Evolutionary conservation across 2,113 vertebrate genomes (phyloP).

Genomic region (Lipotes vexillifer): DNA sequence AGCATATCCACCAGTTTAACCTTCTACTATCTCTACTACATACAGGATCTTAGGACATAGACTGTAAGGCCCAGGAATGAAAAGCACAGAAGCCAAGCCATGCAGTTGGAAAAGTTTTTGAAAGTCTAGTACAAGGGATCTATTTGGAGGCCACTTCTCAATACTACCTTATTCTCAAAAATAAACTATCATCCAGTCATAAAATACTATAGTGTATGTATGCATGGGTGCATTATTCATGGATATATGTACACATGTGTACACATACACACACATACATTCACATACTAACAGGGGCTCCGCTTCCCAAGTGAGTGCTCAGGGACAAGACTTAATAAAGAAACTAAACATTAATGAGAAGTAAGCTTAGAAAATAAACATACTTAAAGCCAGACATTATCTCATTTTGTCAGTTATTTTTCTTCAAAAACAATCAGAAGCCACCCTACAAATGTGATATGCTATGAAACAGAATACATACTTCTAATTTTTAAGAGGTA

Average conservation of each 20-base stretch:
- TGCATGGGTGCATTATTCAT: too few species aligned
- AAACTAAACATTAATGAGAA: not conserved
- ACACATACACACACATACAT: not conserved
- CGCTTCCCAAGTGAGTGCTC: not conserved
- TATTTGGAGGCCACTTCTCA: not conserved
- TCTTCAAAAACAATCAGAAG: not conserved
- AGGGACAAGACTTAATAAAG: not conserved
- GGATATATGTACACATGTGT: not conserved
- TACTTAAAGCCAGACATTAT: not conserved
- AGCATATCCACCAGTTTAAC: not conserved
- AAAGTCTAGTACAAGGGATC: not conserved
- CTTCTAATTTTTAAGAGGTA: not conserved
- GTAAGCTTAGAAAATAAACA: not conserved
- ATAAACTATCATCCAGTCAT: not conserved
- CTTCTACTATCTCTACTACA: not conserved
- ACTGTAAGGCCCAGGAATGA: not conserved
- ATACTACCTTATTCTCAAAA: not conserved
- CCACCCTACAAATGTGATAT: not conserved
- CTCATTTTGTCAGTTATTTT: slow-evolving; percentile 8
- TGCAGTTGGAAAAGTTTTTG: not conserved
- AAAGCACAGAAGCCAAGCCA: not conserved
- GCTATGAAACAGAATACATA: not conserved
- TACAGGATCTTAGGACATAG: not conserved
- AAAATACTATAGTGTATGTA: not conserved
- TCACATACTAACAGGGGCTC: not conserved